Evolutionary conservation across 2,113 vertebrate genomes (phyloP).

Genomic region (Nycticryphes semicollaris): DNA sequence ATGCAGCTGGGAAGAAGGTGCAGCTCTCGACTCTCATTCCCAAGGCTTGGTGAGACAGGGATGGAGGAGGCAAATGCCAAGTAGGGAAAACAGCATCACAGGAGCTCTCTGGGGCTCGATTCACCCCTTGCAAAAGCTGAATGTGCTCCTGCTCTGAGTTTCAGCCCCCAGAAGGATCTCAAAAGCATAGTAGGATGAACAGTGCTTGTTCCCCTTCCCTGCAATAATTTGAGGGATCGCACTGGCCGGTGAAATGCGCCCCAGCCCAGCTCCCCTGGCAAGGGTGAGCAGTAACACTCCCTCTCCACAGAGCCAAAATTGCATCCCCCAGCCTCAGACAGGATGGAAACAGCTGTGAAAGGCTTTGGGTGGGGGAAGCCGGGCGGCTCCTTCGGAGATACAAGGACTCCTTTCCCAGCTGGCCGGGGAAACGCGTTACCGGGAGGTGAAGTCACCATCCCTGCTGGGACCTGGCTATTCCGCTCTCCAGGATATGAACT

Average conservation of each 20-base stretch:
- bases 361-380: background rate
- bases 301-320: rapidly evolving
- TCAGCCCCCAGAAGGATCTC: background rate
- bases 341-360: conserved; percentile 39
- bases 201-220: rapidly evolving
- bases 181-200: background rate
- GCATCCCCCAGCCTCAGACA: background rate
- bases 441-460: conserved; percentile 68
- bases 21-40: background rate
- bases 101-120: background rate
- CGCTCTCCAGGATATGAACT: conserved; percentile 67
- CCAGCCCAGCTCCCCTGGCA: background rate
- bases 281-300: background rate
- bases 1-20: conserved; percentile 18
- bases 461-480: conserved; percentile 65
- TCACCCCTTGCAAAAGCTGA: background rate
- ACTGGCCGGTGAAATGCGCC: background rate
- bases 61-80: background rate
- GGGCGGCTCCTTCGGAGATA: conserved; percentile 30
- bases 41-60: background rate
- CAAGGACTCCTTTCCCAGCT: conserved; percentile 60
- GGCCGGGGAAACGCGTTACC: conserved; percentile 46
- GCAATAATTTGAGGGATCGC: background rate
- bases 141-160: background rate
- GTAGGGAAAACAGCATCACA: background rate